Conservation (phyloP, 2,113 vertebrate genomes). For the Prochilodus magdalenae region DNA sequence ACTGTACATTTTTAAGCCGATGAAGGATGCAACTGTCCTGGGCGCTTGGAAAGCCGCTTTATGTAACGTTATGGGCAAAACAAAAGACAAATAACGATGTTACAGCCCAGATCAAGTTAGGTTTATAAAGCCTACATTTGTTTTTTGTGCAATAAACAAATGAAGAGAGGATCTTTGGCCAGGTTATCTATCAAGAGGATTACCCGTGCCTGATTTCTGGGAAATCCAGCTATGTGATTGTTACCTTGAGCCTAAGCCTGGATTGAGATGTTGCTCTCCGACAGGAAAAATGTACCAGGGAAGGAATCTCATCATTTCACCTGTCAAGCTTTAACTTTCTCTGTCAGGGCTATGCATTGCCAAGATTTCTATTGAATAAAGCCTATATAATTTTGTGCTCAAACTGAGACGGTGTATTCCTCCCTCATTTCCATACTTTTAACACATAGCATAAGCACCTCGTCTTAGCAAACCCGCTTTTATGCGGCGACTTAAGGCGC, state of each 20-base stretch:
- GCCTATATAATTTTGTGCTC: constrained; percentile 49
- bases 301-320: constrained; percentile 39
- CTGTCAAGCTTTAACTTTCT: constrained; percentile 42
- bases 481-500: constrained; percentile 26
- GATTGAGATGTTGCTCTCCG: constrained; percentile 16
- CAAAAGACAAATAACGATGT: background rate
- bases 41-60: constrained; percentile 33
- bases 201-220: constrained; percentile 20
- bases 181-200: constrained; percentile 18
- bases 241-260: constrained; percentile 38
- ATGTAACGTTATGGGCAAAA: constrained; percentile 4
- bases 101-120: background rate
- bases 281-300: constrained; percentile 32
- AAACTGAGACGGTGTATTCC: constrained; percentile 30
- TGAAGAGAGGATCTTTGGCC: background rate
- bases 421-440: constrained; percentile 41
- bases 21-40: constrained; percentile 7
- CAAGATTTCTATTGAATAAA: constrained; percentile 30
- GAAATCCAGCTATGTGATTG: constrained; percentile 35
- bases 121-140: background rate
- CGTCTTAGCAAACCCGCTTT: constrained; percentile 25
- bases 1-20: constrained; percentile 28
- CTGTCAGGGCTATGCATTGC: constrained; percentile 45
- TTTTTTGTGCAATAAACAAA: background rate
- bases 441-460: constrained; percentile 32